Percentiles rank a stretch among this genome's conserved stretches.
Evolutionary conservation across 2,113 vertebrate species (phyloP).

Genomic region (Ia io): DNA sequence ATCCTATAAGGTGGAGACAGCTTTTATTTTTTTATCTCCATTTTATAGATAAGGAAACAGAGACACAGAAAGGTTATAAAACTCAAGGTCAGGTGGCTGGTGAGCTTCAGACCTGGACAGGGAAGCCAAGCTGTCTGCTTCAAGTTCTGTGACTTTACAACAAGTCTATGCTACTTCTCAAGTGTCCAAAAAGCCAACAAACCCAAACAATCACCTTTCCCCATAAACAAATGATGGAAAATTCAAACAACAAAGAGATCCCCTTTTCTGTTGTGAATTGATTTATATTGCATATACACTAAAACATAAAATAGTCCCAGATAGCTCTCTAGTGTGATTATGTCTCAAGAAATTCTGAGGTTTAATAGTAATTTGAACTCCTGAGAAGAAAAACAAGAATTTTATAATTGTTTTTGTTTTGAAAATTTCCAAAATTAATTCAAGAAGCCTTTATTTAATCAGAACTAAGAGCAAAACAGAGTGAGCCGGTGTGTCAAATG

Average conservation of each 20-base stretch:
- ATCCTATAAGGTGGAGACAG: not conserved
- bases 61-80: not conserved
- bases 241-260: not conserved
- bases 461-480: not conserved
- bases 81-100: not conserved
- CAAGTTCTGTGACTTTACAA: not conserved
- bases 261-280: not conserved
- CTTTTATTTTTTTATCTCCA: conserved; percentile 39
- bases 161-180: not conserved
- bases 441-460: not conserved
- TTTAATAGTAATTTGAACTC: not conserved
- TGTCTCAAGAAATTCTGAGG: not conserved
- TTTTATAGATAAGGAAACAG: conserved; percentile 8
- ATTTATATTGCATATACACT: not conserved
- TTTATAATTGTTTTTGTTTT: not conserved
- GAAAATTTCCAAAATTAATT: not conserved
- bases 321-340: not conserved
- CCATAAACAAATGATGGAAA: not conserved
- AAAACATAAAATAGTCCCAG: not conserved
- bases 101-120: not conserved
- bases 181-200: not conserved
- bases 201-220: not conserved
- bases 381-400: not conserved
- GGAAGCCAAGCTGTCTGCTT: not conserved
- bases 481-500: not conserved